Evolutionary conservation across 30 jellyfish, hydroid and myxozoan genomes (phyloP), one percentile per base, ranked within the genome.

Genomic region (Mastigias papua): DNA sequence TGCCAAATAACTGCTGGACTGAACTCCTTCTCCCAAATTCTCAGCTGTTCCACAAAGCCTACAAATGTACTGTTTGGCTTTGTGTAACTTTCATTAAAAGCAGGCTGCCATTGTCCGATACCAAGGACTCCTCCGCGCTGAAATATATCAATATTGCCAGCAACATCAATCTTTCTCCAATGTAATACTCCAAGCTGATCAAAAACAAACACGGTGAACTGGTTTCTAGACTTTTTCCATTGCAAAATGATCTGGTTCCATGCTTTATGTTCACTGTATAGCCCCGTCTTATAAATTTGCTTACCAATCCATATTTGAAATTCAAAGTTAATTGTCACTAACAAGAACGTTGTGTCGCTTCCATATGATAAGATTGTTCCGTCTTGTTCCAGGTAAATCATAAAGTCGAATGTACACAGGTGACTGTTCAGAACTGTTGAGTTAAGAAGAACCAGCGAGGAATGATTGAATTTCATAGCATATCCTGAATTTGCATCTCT

Each of bases 1-100:
- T 86, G 94, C 94, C 94, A 86, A 20, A 61, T 75, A 26, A 86
- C 88, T 0, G 94, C 94, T 21, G 94, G 89, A 50, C 83, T 86
- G 78, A 86, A 86, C 13, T 66, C 78, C 60, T 48, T 73, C 28
- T 81, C 48, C 94, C 94, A 86, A 11, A 86, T 42, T 25, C 89
- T 65, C 17, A 86, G 34, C 34, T 86, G 81, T 17, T 86, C 94
- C 19, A 86, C 20, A 34, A 61, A 34, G 17, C 94, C 94, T 16
- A 73, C 48, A 27, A 86, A 86, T 11, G 73, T 69, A 9, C 64
- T 71, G 72, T 83, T 83, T 21, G 92, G 92, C 37, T 62, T 54
- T 9, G 30, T 21, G 65, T 1, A 83, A 19, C 86, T 68, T 48
- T 57, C 30, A 50, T 83, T 83, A 20, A 83, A 73, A 15, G 92